phyloP scores from a whole-genome alignment of 2,888 invertebrate species.

The Penaeus monodon region DNA sequence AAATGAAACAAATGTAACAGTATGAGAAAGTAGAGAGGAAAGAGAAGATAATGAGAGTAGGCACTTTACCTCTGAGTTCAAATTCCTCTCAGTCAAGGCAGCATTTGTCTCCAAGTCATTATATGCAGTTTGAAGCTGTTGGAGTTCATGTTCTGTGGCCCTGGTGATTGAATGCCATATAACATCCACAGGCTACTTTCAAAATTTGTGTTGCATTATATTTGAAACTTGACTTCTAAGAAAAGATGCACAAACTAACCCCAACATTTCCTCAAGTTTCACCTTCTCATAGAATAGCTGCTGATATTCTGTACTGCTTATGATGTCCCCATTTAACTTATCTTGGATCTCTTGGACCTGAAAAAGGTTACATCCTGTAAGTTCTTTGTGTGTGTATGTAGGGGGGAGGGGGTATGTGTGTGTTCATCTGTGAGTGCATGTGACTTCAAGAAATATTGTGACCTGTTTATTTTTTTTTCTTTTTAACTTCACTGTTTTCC shows the following conservation, averaged over 20 bases:
- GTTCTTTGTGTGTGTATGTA: too few relatives aligned
- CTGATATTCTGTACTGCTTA: slow-evolving; percentile 24
- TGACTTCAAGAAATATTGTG: too few relatives aligned
- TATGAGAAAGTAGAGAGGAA: too few relatives aligned
- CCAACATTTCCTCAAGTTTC: slow-evolving; percentile 18
- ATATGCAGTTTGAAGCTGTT: slow-evolving; percentile 19
- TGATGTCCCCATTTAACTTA: slow-evolving; percentile 14
- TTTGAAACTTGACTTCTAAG: not conserved
- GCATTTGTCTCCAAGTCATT: slow-evolving; percentile 20
- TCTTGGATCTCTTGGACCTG: slow-evolving; percentile 40
- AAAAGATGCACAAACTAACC: slow-evolving; percentile 8
- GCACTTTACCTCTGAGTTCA: slow-evolving; percentile 9
- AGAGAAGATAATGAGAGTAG: not conserved
- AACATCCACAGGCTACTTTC: not conserved
- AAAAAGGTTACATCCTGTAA: not conserved
- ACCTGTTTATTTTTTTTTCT: too few relatives aligned
- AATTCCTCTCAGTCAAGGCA: slow-evolving; percentile 1
- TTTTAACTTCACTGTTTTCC: too few relatives aligned
- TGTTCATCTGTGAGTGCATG: too few relatives aligned
- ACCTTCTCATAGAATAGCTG: slow-evolving; percentile 28
- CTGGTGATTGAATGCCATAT: not conserved
- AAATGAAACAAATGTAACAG: too few relatives aligned
- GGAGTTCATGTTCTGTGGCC: slow-evolving; percentile 35
- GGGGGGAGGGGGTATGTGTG: too few relatives aligned
- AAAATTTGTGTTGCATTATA: not conserved